Base-by-base conservation (phyloP, 2,888 invertebrate species). In the Barypeithes pellucidus region DNA sequence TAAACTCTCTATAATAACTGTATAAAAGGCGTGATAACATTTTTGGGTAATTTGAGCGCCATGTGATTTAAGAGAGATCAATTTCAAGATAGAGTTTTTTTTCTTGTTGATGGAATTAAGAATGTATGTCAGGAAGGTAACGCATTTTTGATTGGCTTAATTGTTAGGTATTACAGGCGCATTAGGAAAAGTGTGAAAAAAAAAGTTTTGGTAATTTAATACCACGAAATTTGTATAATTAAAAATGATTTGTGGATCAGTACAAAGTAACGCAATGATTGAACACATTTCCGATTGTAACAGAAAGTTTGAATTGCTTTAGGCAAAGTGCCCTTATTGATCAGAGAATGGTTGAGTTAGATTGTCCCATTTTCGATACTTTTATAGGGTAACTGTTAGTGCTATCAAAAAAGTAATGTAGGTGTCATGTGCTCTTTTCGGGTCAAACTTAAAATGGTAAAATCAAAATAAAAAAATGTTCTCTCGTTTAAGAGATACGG, bases 51-150 rank as follows among this genome's bases (percentile, higher is more conserved):
- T 57, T 57, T 57, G 16, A 33, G 54, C 54, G 54, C 54, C 33
- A 57, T 57, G 33, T 57, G 33, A 57, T 57, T 57, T 16, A 18
- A 33, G 54, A 57, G 33, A 57, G 54, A 57, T 57, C 54, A 57
- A 36, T 57, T 57, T 33, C 54, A 57, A 57, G 54, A 57, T 57
- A 33, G 16, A 36, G 33, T 7, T 57, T 57, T 54, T 54, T 52
- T 29, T n/a, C n/a, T n/a, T 57, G 54, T 33, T 57, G 54, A 18
- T 57, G 33, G 24, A 36, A 57, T 33, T 57, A 57, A 33, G 57
- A 67, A 67, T 67, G 24, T 67, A 22, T 60, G 60, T 68, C 67
- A 68, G 18, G 50, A 68, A 68, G 60, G 60, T 68, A 68, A 68
- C 67, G 60, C 59, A 60, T 59, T 67, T 67, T 67, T 57, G 57